A percentile compares a stretch with the other conserved stretches of the same genome.
phyloP scores from a whole-genome alignment of 2,113 vertebrate species.

The Capreolus pygargus region DNA sequence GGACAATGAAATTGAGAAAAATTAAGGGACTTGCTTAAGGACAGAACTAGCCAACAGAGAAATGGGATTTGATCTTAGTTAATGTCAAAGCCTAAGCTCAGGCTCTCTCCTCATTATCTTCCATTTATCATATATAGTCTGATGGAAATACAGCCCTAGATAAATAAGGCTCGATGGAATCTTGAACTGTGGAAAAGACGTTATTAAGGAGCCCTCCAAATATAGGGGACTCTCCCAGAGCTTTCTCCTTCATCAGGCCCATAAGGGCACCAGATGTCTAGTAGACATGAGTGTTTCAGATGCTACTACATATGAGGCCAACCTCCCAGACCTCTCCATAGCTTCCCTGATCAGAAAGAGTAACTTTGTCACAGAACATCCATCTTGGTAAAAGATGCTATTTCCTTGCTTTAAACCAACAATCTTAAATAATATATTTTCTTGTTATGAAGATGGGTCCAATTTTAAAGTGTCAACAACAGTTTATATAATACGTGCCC shows the following conservation, averaged over 20 bases:
- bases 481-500: background rate
- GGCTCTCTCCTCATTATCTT: background rate
- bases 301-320: background rate
- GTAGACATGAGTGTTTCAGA: background rate
- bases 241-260: background rate
- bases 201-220: background rate
- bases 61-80: background rate
- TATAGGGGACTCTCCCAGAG: background rate
- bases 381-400: background rate
- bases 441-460: background rate
- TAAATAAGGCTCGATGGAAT: accelerated
- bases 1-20: background rate
- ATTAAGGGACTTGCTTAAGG: background rate
- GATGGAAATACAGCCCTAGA: background rate
- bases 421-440: background rate
- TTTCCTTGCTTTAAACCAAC: background rate
- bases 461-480: background rate
- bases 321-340: background rate
- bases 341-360: background rate
- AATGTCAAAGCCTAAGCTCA: background rate
- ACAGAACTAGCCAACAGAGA: background rate
- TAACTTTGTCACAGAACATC: background rate
- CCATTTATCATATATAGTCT: background rate
- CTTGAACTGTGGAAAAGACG: background rate
- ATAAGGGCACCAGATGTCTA: background rate